These are phyloP conservation scores for Volucella bombylans DNA, from an alignment of 2,888 invertebrate genomes.

Conservation along the genomic window DNA sequence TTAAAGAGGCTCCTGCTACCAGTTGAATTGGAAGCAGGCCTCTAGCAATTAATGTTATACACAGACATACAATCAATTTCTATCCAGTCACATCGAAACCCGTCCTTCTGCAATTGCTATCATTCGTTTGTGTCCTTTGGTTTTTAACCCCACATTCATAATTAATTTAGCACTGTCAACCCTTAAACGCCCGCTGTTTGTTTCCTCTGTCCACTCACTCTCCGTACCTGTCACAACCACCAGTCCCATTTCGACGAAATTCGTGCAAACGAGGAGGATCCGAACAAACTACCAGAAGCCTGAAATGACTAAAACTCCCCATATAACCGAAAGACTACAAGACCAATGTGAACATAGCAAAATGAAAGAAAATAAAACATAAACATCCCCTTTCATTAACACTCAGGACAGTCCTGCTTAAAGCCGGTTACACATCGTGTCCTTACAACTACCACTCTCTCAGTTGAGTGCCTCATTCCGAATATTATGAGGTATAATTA, in stretches of 20 bases:
- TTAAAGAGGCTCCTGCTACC: conserved; percentile 31
- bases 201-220: not conserved
- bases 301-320: not conserved
- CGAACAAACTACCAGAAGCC: conserved; percentile 3
- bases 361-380: conserved; percentile 5
- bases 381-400: conserved; percentile 64
- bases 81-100: conserved; percentile 38
- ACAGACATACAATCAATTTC: conserved; percentile 60
- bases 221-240: not conserved
- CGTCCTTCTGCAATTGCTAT: conserved; percentile 6
- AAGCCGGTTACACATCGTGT: conserved; percentile 34
- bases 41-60: conserved; percentile 57
- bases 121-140: conserved; percentile 38
- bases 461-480: conserved; percentile 66
- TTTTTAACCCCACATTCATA: conserved; percentile 67
- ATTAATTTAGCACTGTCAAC: conserved; percentile 71
- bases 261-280: conserved; percentile 14
- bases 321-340: no score
- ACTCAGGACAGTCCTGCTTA: conserved; percentile 18
- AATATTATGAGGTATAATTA: conserved; percentile 73
- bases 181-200: conserved; percentile 70
- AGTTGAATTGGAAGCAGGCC: conserved; percentile 55
- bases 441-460: conserved; percentile 43
- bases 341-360: not conserved
- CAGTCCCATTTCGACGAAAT: not conserved